Evolutionary conservation across 2,888 invertebrate species (phyloP).

Genomic region (Sphinx pinastri): DNA sequence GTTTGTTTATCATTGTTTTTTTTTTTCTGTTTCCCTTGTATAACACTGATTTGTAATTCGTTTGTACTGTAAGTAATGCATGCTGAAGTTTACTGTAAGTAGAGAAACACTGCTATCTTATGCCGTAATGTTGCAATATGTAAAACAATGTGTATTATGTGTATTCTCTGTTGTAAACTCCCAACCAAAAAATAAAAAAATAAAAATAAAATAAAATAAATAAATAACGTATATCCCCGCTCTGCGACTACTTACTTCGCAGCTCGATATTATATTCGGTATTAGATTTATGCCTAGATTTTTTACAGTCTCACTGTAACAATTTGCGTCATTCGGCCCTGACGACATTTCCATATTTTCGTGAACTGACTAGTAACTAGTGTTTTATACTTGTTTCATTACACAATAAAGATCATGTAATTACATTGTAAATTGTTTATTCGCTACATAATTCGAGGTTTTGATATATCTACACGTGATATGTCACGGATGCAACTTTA

Average conservation of each 20-base stretch:
- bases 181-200: too few species aligned
- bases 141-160: too few species aligned
- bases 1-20: too few species aligned
- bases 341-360: constrained; percentile 46
- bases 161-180: too few species aligned
- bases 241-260: background rate
- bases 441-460: constrained; percentile 41
- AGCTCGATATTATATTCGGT: constrained; percentile 31
- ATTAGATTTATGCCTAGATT: constrained; percentile 32
- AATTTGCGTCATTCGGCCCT: constrained; percentile 46
- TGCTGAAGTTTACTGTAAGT: too few species aligned
- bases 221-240: background rate
- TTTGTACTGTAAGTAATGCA: too few species aligned
- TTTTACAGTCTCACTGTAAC: constrained; percentile 34
- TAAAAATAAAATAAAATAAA: too few species aligned
- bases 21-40: too few species aligned
- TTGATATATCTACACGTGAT: constrained; percentile 42
- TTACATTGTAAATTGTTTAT: constrained; percentile 42
- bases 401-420: constrained; percentile 39
- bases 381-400: constrained; percentile 36
- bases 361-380: constrained; percentile 36
- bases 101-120: too few species aligned
- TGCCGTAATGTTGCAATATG: too few species aligned
- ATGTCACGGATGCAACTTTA: constrained; percentile 36
- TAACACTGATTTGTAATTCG: too few species aligned